Base-by-base conservation (phyloP, 2,888 invertebrate species). In the Folsomia candida region DNA sequence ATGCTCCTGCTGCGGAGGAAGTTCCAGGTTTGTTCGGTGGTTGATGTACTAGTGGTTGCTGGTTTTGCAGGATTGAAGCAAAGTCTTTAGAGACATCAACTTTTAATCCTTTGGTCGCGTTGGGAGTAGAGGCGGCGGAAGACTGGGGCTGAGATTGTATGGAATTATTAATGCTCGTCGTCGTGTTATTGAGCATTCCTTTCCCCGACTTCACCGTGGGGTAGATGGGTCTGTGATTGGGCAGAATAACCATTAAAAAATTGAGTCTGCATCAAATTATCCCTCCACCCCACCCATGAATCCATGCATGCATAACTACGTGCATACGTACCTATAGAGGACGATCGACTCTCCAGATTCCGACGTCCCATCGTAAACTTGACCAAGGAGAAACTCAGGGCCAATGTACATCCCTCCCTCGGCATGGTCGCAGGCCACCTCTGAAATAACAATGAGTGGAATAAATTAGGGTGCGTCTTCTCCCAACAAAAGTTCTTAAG, bases 321-420 rank as follows among this genome's bases (percentile, higher is more conserved):
- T n/a, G n/a, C n/a, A n/a, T n/a, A 88, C 86, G 2, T 89, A 88
- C 73, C 89, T 85, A 83, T 89, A 90, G 62, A 90, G 71, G 57
- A 90, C 87, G 47, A 89, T 85, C 1, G 87, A 85, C 72, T 87
- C 87, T 66, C 86, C 85, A 69, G 83, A 83, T 60, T 77, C 76
- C 67, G 86, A 86, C 26, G 86, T 87, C 20, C 90, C 90, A 82
- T 90, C 90, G 81, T 91, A 90, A 2, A 91, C 91, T 83, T 91
- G 90, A 1, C 91, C 91, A 64, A 91, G 83, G 67, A 90, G 87
- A 82, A 91, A 91, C 83, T 91, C 91, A 11, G 79, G 78, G 58
- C 78, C 78, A 22, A 79, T 76, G 67, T 79, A 79, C 83, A 88
- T 87, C 1, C 91, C 91, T 14, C 91, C 91, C 83, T 91, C 91